Base-by-base conservation (phyloP, 2,113 vertebrate genomes). In the Rissa tridactyla region DNA sequence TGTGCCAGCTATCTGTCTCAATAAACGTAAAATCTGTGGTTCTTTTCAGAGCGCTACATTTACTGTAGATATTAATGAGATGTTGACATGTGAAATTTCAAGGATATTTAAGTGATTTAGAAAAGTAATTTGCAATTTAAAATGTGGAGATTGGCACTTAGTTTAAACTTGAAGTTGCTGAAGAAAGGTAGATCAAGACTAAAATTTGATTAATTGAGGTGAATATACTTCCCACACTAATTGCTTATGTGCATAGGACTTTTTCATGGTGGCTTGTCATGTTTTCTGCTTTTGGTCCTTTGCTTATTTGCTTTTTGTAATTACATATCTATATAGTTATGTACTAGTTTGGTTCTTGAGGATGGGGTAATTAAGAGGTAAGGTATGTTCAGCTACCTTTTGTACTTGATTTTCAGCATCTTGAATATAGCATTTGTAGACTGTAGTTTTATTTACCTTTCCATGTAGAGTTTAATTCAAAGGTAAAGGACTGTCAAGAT, bases 71-170 rank as follows among this genome's bases (percentile, higher is more conserved):
- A 98, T 97, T 98, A 98, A 97, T 97, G 96, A 98, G 96, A 96
- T 98, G 96, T 97, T 97, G 98, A 97, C 97, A 95, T 96, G 97
- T 96, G 96, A 96, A 97, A 97, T 97, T 97, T 98, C 93, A 97
- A 98, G 97, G 97, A 98, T 97, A 97, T 97, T 96, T 97, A 96
- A 97, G 88, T 97, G 95, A 98, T 98, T 98, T 98, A 96, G 95
- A 96, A 96, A 97, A 97, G 94, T 95, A 96, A 98, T 98, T 98
- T 98, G 96, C 97, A 98, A 96, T 97, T 98, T 97, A 96, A 95
- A 98, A 93, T 89, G 78, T 75, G 85, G 72, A 68, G 85, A 93
- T 93, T 94, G 90, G 81, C 96, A 97, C 96, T 97, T 94, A 95
- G 54, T 96, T 98, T 96, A 95, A 97, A 97, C 82, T 96, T 81